These are phyloP conservation scores for Drosophila murphyi DNA, from an alignment of 1,140 invertebrate species.

Conservation along the genomic window DNA sequence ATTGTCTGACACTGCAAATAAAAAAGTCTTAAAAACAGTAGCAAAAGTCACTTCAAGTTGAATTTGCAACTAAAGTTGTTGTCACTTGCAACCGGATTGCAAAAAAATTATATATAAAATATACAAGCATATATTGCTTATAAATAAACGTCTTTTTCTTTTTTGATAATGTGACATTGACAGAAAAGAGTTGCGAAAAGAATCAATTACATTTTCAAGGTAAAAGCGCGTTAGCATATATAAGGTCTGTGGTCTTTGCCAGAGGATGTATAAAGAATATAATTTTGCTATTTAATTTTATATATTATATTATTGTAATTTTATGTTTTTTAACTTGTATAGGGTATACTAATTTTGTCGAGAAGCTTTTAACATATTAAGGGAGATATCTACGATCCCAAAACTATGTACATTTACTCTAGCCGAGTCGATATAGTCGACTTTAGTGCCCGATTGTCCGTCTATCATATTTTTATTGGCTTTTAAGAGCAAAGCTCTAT, in stretches of 20 bases:
- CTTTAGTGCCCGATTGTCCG: too few species aligned
- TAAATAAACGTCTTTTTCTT: background rate
- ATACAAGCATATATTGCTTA: background rate
- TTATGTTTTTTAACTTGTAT: too few species aligned
- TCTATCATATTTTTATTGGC: too few species aligned
- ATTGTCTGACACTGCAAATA: conserved; percentile 57
- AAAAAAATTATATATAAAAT: background rate
- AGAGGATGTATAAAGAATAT: too few species aligned
- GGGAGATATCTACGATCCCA: too few species aligned
- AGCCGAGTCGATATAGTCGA: too few species aligned
- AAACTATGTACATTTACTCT: too few species aligned
- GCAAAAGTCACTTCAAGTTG: conserved; percentile 64
- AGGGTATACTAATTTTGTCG: too few species aligned
- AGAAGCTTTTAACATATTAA: too few species aligned
- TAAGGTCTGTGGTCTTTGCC: background rate
- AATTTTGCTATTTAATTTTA: too few species aligned
- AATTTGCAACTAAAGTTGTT: conserved; percentile 16
- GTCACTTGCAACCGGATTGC: conserved; percentile 22
- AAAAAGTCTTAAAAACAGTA: conserved; percentile 20
- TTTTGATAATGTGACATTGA: background rate
- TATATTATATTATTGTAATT: too few species aligned
- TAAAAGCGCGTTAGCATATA: background rate
- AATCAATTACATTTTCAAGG: background rate
- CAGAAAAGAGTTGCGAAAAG: background rate
- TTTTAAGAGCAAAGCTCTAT: too few species aligned